phyloP scores from a whole-genome alignment of 1,140 invertebrate genomes.

The Trinorchestia longiramus region DNA sequence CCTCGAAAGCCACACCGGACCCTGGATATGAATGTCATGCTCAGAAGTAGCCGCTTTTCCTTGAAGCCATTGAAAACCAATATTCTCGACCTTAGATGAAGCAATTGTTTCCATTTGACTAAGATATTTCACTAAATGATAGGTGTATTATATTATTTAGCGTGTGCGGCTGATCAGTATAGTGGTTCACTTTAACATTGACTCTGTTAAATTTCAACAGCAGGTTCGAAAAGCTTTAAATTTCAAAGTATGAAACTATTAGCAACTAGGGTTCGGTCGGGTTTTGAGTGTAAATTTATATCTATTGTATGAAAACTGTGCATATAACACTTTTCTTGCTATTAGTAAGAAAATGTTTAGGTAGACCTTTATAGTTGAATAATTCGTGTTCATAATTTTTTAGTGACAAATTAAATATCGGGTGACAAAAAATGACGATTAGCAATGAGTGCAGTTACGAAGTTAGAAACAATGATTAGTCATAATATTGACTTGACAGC shows the following conservation, averaged over 20 bases:
- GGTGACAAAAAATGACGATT: too few species aligned
- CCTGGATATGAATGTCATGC: slow-evolving; percentile 75
- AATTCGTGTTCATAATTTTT: neutral
- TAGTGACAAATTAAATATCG: too few species aligned
- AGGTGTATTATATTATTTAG: neutral
- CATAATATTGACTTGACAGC: neutral
- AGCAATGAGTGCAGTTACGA: too few species aligned
- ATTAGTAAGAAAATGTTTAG: neutral
- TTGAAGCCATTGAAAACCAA: neutral
- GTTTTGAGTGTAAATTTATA: neutral
- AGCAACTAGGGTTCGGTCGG: too few species aligned
- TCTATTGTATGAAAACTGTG: neutral
- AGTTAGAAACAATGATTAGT: too few species aligned
- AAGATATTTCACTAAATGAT: too few species aligned
- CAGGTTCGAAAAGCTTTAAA: neutral
- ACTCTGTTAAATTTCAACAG: neutral
- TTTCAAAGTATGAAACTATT: neutral
- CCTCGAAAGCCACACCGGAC: slow-evolving; percentile 86
- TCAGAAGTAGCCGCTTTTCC: neutral
- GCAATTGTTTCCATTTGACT: too few species aligned
- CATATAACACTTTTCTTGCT: neutral
- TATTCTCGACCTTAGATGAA: neutral
- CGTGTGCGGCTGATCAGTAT: too few species aligned
- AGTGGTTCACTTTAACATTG: neutral
- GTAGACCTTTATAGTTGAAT: neutral